A percentile compares a stretch with the other conserved stretches of the same genome.
Evolutionary conservation across 1,140 invertebrate species (phyloP).

Genomic region (Drosophila burlai): DNA sequence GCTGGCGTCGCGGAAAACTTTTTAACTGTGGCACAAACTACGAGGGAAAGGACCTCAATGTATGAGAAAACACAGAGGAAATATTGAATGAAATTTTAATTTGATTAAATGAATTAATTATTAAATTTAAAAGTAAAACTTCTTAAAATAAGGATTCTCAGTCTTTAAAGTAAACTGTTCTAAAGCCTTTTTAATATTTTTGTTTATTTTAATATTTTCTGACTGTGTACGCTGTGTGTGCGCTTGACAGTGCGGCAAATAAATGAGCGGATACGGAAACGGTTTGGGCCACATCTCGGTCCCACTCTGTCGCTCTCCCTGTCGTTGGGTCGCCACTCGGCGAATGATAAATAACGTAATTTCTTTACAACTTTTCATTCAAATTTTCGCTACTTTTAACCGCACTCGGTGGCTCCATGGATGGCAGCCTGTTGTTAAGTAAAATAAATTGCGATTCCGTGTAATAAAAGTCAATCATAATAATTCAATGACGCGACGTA

Average conservation of each 20-base stretch:
- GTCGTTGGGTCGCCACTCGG: slow-evolving; percentile 45
- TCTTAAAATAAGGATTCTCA: background rate
- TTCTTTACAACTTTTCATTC: slow-evolving; percentile 81
- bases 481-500: slow-evolving; percentile 78
- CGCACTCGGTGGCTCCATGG: slow-evolving; percentile 45
- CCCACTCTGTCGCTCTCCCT: background rate
- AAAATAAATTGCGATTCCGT: slow-evolving; percentile 82
- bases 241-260: slow-evolving; percentile 74
- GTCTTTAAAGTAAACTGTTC: background rate
- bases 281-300: slow-evolving; percentile 56
- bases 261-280: slow-evolving; percentile 80
- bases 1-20: slow-evolving; percentile 64
- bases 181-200: background rate
- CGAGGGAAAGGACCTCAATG: slow-evolving; percentile 31
- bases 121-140: background rate
- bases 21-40: slow-evolving; percentile 72
- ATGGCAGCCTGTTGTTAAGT: slow-evolving; percentile 68
- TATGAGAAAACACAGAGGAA: background rate
- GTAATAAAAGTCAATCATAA: slow-evolving; percentile 84
- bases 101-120: background rate
- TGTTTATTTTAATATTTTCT: background rate
- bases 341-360: slow-evolving; percentile 82
- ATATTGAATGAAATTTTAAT: background rate
- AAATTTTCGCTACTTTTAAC: slow-evolving; percentile 74
- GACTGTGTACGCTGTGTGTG: slow-evolving; percentile 31